These are phyloP conservation scores for Meleagris gallopavo DNA, from an alignment of 2,113 vertebrate genomes.

Conservation along the genomic window DNA sequence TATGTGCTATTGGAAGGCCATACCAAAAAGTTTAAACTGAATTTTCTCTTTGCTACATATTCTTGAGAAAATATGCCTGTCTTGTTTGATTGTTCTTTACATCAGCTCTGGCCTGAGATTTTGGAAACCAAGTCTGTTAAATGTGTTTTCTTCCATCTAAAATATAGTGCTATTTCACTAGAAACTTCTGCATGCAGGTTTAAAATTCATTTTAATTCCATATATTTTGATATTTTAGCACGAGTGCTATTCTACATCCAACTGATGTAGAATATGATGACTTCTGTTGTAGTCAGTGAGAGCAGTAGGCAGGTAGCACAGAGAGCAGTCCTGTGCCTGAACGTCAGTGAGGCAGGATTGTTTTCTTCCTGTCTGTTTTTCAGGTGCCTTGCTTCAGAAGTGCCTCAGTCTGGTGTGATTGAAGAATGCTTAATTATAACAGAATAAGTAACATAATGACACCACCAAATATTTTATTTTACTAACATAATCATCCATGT, in stretches of 20 bases:
- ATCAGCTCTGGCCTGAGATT: neutral
- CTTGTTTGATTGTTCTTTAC: neutral
- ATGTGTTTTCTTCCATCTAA: neutral
- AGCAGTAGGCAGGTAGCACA: neutral
- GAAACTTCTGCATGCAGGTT: neutral
- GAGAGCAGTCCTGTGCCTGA: no score
- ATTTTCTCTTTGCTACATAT: neutral
- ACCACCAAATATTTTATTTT: neutral
- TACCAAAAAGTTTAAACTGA: fast-evolving
- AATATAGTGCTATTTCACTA: neutral
- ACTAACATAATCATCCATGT: neutral
- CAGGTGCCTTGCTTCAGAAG: neutral
- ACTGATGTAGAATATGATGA: neutral
- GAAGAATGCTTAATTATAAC: neutral
- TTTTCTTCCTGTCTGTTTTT: neutral
- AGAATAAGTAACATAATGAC: neutral
- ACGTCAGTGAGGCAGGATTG: neutral
- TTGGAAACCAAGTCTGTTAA: neutral
- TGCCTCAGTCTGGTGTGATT: neutral
- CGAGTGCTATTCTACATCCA: no score
- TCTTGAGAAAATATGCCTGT: fast-evolving
- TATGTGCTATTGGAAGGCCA: neutral
- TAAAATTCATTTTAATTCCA: neutral
- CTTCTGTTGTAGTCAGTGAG: neutral
- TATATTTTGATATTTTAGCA: neutral